Evolutionary conservation across 1,140 invertebrate genomes (phyloP).

Genomic region (Amphibalanus amphitrite): DNA sequence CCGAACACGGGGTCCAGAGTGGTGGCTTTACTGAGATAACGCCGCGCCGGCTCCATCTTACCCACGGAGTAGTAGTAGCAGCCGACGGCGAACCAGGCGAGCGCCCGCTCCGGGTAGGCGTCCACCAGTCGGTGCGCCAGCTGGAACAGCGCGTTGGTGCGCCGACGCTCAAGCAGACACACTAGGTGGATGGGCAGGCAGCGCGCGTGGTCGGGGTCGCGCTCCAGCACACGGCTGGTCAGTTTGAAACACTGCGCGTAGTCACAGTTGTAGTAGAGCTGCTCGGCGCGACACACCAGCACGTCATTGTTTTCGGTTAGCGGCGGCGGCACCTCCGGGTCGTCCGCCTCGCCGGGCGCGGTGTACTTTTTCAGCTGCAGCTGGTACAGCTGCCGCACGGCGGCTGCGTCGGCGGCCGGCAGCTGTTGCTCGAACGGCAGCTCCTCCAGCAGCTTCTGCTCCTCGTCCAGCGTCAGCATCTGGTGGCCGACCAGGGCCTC

Average conservation of each 20-base stretch:
- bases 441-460: constrained; percentile 42
- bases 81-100: constrained; percentile 91
- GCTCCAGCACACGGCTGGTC: constrained; percentile 51
- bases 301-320: constrained; percentile 34
- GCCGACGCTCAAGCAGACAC: constrained; percentile 72
- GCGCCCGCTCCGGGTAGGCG: constrained; percentile 73
- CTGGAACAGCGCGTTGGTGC: constrained; percentile 66
- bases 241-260: constrained; percentile 55
- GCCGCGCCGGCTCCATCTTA: constrained; percentile 60
- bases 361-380: constrained; percentile 59
- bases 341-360: constrained; percentile 11
- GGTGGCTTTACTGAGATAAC: constrained; percentile 83
- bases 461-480: constrained; percentile 72
- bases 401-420: constrained; percentile 36
- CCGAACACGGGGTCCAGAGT: constrained; percentile 75
- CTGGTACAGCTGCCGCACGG: background rate
- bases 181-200: constrained; percentile 78
- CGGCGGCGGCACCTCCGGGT: background rate
- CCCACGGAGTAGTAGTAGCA: constrained; percentile 92
- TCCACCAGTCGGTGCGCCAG: constrained; percentile 84
- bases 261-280: constrained; percentile 72
- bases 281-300: constrained; percentile 53
- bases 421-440: constrained; percentile 47
- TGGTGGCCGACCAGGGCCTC: constrained; percentile 85
- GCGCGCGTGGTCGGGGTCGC: constrained; percentile 64